Base-by-base conservation (phyloP, 2,797 vertebrate genomes). In the Rhinatrema bivittatum region DNA sequence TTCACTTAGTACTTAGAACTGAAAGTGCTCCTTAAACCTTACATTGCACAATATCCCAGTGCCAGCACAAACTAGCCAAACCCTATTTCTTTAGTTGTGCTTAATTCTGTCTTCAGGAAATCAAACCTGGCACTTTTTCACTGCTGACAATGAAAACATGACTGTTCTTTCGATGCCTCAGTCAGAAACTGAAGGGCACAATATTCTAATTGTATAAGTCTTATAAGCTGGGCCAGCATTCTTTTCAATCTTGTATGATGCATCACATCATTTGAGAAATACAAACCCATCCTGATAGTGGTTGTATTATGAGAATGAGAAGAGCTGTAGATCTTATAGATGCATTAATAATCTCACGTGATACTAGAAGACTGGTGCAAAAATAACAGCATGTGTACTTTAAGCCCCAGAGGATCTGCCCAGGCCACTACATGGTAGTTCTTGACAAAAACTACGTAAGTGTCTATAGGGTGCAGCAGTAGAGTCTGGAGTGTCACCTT, bases 401-500 rank as follows among this genome's bases (percentile, higher is more conserved):
- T 50, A 66, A 74, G 73, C 65, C 79, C 73, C 74, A 73, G 70
- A 78, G 69, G 72, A 65, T 57, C 56, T 56, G 67, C 50, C 79
- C 75, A 76, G 53, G 60, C 40, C 53, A 47, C 56, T 42, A 67
- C 34, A 23, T 24, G 38, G 35, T 9, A 22, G 32, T 55, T 78
- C 55, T 55, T 68, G 76, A 72, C 75, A 70, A 73, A 79, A 72
- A 23, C 22, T 41, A 79, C 53, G 72, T 60, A 53, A 51, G 25
- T 36, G 39, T 60, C 47, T 34, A 20, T 49, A 62, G 15, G 45
- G 29, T 26, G 56, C 45, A 66, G 72, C 19, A 60, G 60, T 57
- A 53, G 3, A 51, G 38, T 67, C 44, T 80, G 69, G 77, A 79
- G 81, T 88, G 94, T 99, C 95, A 98, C 95, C 94, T 98, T 78